Conservation (phyloP, 1,140 invertebrate species). For the Adoxophyes honmai region DNA sequence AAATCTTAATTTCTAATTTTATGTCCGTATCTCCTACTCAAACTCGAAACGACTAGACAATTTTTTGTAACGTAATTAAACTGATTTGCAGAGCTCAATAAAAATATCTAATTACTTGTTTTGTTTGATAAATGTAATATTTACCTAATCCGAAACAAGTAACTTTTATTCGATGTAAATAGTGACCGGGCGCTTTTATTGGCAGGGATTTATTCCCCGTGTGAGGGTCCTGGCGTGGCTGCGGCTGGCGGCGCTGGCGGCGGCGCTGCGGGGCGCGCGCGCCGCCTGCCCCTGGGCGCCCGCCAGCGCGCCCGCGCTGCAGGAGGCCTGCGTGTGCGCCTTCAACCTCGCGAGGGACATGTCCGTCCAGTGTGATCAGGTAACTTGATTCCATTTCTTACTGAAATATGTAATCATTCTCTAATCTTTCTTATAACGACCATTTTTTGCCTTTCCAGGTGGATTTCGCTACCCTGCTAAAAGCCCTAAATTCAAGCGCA, state of each 20-base stretch:
- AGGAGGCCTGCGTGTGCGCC: conserved; percentile 92
- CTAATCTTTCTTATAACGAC: not conserved
- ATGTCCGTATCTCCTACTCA: too few species aligned
- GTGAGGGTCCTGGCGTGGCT: conserved; percentile 30
- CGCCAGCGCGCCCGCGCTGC: conserved; percentile 82
- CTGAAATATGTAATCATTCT: not conserved
- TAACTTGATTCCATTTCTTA: conserved; percentile 37
- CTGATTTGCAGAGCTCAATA: too few species aligned
- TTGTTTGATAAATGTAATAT: too few species aligned
- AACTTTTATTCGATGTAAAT: not conserved
- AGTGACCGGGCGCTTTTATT: conserved; percentile 14
- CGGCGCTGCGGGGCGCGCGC: conserved; percentile 24
- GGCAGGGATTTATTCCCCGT: conserved; percentile 30
- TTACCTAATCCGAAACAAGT: not conserved
- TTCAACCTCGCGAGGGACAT: conserved; percentile 89
- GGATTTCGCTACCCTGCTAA: conserved; percentile 85
- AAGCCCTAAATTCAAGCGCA: conserved; percentile 84
- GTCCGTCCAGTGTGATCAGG: conserved; percentile 92
- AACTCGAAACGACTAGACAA: too few species aligned
- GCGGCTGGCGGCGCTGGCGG: conserved; percentile 31
- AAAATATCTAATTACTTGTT: too few species aligned
- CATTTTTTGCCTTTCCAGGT: conserved; percentile 75
- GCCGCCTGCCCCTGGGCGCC: conserved; percentile 92
- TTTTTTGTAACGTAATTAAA: too few species aligned
- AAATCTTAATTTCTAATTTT: conserved; percentile 16